Conservation (phyloP, 2,888 invertebrate genomes). For the Drosophila antonietae region DNA sequence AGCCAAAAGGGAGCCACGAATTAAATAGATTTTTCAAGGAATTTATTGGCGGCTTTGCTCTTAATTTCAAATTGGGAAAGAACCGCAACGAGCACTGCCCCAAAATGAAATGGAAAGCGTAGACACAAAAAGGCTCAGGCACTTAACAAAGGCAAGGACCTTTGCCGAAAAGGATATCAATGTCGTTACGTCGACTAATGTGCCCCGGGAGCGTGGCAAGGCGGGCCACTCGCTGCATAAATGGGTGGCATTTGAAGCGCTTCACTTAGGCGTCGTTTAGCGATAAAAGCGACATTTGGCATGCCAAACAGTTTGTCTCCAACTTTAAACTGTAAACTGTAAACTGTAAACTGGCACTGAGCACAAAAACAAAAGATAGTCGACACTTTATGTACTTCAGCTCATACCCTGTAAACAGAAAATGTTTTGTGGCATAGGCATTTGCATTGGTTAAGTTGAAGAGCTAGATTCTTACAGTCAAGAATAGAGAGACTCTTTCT, state of each 20-base stretch:
- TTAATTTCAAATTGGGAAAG: conserved; percentile 48
- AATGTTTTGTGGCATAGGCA: no score
- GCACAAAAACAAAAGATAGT: conserved; percentile 61
- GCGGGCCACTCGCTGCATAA: background rate
- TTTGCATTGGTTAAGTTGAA: no score
- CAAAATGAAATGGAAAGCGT: conserved; percentile 61
- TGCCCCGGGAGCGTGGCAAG: conserved; percentile 41
- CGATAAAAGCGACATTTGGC: conserved; percentile 70
- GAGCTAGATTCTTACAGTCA: no score
- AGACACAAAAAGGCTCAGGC: conserved; percentile 22
- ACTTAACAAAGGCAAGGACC: conserved; percentile 39
- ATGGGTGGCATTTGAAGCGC: conserved; percentile 49
- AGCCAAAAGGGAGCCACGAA: conserved; percentile 20
- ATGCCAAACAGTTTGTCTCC: conserved; percentile 40
- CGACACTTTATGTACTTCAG: conserved; percentile 48
- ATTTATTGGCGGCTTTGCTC: conserved; percentile 57
- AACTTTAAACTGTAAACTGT: conserved; percentile 71
- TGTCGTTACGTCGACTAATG: conserved; percentile 68
- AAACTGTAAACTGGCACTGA: conserved; percentile 54
- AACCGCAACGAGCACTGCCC: conserved; percentile 60
- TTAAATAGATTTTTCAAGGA: conserved; percentile 55
- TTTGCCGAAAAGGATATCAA: conserved; percentile 64
- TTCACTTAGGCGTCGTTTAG: conserved; percentile 77
- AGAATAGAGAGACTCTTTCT: no score
- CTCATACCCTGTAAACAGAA: conserved; percentile 3